Evolutionary conservation across 2,797 vertebrate species (phyloP), one percentile per base, ranked within the genome.

Genomic region (Anguilla anguilla): DNA sequence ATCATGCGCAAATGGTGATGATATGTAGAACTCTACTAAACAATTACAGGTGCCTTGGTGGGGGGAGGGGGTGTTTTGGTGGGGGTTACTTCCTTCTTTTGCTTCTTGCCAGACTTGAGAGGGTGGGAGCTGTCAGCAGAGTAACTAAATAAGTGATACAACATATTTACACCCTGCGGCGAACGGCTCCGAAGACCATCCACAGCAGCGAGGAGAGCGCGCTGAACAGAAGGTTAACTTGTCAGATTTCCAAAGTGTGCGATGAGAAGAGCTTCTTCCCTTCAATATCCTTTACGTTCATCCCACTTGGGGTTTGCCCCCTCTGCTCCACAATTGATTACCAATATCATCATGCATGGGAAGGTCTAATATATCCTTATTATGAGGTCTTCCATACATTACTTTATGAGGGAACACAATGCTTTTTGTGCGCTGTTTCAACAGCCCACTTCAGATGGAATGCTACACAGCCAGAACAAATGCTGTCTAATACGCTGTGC

Each of bases 161-260:
- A 85, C 88, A 84, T 86, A 89, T 89, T 89, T 85, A 35, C 35
- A 53, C 86, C 88, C 86, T 64, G 82, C 82, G 87, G 88, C 86
- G 39, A 87, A 72, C 43, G 19, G 83, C 82, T 83, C 82, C 49
- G 17, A 28, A 81, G 69, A 57, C 83, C 72, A 49, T 84, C 22
- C 51, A 31, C 72, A 81, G 86, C 86, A 69, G 82, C 28, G 57
- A 85, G 82, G 69, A 39, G 84, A 81, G 86, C n/a, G 17, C 17
- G 82, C 88, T 53, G 83, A 84, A 82, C 86, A 87, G 88, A 87
- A 89, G 86, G 88, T 89, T 89, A 77, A 86, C 82, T 87, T 89
- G 86, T 89, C 87, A 87, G 59, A 84, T 64, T 69, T 88, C 88
- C 85, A 88, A 86, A 59, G 85, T 84, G 64, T 49, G 77, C 39